Evolutionary conservation across 2,888 invertebrate species (phyloP), one percentile per base, ranked within the genome.

Genomic region (Stenodera caucasica): DNA sequence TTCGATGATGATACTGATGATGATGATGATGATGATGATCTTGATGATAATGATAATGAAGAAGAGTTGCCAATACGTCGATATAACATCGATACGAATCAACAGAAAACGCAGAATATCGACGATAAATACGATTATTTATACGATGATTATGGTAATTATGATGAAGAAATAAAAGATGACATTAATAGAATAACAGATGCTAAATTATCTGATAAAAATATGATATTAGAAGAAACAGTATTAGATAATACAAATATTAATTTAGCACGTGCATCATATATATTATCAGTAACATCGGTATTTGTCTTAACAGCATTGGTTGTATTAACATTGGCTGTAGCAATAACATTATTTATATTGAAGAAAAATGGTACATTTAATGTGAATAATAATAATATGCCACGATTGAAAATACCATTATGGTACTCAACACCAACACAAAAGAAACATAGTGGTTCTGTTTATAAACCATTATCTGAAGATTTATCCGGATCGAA

Each of bases 391-490:
- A 73, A 70, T 57, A 75, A 75, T 6, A 77, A 78, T 62, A 66
- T 79, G 51, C 77, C 79, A 5, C 70, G 77, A 49, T 69, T 80
- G 50, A 79, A 77, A 62, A 78, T 80, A 53, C 75, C 77, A 21
- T 67, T 74, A 30, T 80, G 79, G 79, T 70, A 73, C 29, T 67
- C 70, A 2, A 72, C 69, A 2, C 68, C 69, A 15, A 82, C 83
- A 63, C 82, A 84, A 45, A 89, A 88, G 82, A 89, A 88, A 73
- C 88, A 89, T 77, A 88, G 88, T 70, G 89, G 89, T 2, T 84
- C 91, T 61, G 89, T 92, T 18, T 92, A 91, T 80, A 89, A 90
- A 74, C 90, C 90, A 67, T 81, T 92, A 57, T 90, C 90, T 11
- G 91, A 91, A 78, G 91, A 92, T 69, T 85, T 90, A 67, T 84